phyloP scores from a whole-genome alignment of 1,140 invertebrate genomes.

The Drosophila ananassae region DNA sequence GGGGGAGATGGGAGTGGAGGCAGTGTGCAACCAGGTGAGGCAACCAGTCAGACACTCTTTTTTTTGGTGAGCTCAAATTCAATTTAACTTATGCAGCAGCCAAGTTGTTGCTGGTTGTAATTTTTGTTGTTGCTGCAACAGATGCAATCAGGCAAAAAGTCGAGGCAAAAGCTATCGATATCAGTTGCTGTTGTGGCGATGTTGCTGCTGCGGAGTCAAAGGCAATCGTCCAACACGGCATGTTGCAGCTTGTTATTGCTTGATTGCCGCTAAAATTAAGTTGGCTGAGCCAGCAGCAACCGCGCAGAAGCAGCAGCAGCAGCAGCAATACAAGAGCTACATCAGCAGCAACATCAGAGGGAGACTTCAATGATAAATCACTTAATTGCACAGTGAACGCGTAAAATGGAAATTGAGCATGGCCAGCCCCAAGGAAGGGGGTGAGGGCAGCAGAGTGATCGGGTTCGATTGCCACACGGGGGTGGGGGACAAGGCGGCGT shows the following conservation, averaged over 20 bases:
- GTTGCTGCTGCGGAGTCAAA: slow-evolving; percentile 72
- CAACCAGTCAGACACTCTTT: slow-evolving; percentile 46
- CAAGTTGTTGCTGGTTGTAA: slow-evolving; percentile 49
- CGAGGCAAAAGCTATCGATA: slow-evolving; percentile 76
- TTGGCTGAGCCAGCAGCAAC: slow-evolving; percentile 67
- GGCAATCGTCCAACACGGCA: slow-evolving; percentile 81
- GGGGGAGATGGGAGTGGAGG: slow-evolving; percentile 2
- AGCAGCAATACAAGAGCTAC: slow-evolving; percentile 11
- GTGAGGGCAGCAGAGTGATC: not conserved
- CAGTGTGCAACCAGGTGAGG: slow-evolving; percentile 47
- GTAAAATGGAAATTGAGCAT: slow-evolving; percentile 82
- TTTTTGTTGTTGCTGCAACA: slow-evolving; percentile 74
- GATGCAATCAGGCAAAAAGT: slow-evolving; percentile 76
- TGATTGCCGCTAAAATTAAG: slow-evolving; percentile 83
- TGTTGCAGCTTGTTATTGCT: slow-evolving; percentile 82
- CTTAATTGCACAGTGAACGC: slow-evolving; percentile 78
- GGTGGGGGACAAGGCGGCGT: not conserved
- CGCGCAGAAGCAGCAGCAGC: slow-evolving; percentile 22
- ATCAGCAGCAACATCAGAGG: slow-evolving; percentile 52
- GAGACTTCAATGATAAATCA: slow-evolving; percentile 80
- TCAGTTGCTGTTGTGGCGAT: slow-evolving; percentile 57
- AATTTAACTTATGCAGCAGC: slow-evolving; percentile 71
- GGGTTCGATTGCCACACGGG: too few relatives aligned
- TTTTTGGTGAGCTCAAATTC: slow-evolving; percentile 60
- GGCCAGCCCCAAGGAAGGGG: slow-evolving; percentile 16